A percentile compares a stretch with the other conserved stretches of the same genome.
Conservation (phyloP, 2,888 invertebrate genomes). For the Dione vanillae region DNA sequence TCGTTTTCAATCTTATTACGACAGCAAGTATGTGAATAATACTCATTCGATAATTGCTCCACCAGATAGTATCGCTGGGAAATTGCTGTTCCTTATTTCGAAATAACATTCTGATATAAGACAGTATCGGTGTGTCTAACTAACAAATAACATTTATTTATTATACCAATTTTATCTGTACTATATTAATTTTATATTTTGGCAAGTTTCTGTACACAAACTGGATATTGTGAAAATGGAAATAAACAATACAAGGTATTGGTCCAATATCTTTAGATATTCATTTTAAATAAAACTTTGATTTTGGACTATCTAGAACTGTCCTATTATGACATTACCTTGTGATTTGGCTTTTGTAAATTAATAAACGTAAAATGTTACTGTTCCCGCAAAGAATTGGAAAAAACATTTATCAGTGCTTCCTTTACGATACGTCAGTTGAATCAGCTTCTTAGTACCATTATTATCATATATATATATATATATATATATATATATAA, state of each 20-base stretch:
- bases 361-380: too few relatives aligned
- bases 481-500: too few relatives aligned
- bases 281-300: too few relatives aligned
- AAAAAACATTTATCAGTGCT: too few relatives aligned
- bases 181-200: conserved; percentile 1
- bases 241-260: neutral
- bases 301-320: too few relatives aligned
- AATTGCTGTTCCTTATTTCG: conserved; percentile 39
- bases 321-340: too few relatives aligned
- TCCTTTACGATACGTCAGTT: too few relatives aligned
- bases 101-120: neutral
- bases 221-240: neutral
- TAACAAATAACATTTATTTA: conserved; percentile 8
- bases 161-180: conserved; percentile 8
- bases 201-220: neutral
- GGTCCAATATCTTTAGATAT: neutral
- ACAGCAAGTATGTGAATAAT: neutral
- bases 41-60: neutral
- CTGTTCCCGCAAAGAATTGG: too few relatives aligned
- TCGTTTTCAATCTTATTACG: neutral
- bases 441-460: too few relatives aligned
- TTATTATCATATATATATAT: too few relatives aligned
- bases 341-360: too few relatives aligned
- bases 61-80: conserved; percentile 37
- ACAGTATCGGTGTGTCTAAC: neutral